These are phyloP conservation scores for Fundulus diaphanus DNA, from an alignment of 2,797 vertebrate species.

Conservation along the genomic window DNA sequence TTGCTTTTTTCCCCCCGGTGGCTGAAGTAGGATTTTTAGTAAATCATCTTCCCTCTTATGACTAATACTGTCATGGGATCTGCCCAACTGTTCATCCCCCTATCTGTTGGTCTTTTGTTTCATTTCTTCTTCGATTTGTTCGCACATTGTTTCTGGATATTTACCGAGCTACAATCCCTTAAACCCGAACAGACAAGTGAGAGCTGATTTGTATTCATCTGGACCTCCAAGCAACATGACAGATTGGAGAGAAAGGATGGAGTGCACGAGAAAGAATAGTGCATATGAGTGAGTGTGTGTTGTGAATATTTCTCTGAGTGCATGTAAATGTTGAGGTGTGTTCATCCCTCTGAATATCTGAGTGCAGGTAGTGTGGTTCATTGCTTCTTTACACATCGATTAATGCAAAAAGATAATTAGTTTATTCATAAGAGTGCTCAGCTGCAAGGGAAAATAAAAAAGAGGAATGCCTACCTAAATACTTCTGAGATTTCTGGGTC, in stretches of 20 bases:
- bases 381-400: conserved; percentile 44
- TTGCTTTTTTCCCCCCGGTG: conserved; percentile 11
- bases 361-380: conserved; percentile 30
- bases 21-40: conserved; percentile 35
- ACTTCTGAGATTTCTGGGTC: conserved; percentile 64
- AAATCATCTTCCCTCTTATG: conserved; percentile 40
- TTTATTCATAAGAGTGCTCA: conserved; percentile 76
- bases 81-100: conserved; percentile 50
- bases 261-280: conserved; percentile 26
- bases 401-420: conserved; percentile 64
- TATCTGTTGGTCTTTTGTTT: conserved; percentile 42
- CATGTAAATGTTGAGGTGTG: conserved; percentile 27
- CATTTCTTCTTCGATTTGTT: conserved; percentile 53
- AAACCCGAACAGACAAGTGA: conserved; percentile 60
- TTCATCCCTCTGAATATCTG: conserved; percentile 21
- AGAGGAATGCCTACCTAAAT: conserved; percentile 75
- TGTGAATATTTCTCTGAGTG: conserved; percentile 14
- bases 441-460: conserved; percentile 63
- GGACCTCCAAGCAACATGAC: conserved; percentile 43
- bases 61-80: conserved; percentile 50
- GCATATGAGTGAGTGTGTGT: conserved; percentile 26
- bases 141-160: conserved; percentile 67
- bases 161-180: conserved; percentile 60
- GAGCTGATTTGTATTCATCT: conserved; percentile 74
- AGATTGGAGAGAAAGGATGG: conserved; percentile 35